Percentiles rank a stretch among this genome's conserved stretches.
Conservation (phyloP, 2,113 vertebrate species). For the Fregetta grallaria region DNA sequence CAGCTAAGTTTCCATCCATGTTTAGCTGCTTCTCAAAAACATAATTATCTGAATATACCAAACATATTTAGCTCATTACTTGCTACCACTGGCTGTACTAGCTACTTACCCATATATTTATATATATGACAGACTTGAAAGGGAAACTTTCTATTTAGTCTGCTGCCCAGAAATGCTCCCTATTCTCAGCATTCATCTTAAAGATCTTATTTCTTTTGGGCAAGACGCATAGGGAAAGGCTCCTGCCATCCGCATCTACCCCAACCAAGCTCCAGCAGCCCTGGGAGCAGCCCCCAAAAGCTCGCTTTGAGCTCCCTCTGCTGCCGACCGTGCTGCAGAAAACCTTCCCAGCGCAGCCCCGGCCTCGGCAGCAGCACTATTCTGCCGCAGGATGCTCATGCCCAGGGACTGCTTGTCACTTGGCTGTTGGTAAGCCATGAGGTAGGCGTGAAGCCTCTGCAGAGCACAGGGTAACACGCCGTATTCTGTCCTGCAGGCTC, state of each 20-base stretch:
- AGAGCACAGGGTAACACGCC: too few species aligned
- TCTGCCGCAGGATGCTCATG: fast-evolving
- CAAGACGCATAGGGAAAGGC: background rate
- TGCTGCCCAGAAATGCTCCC: background rate
- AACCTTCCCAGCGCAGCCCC: fast-evolving
- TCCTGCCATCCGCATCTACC: fast-evolving
- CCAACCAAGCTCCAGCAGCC: background rate
- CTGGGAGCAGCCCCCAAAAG: background rate
- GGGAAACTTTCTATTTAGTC: background rate
- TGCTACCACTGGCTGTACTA: background rate
- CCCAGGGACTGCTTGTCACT: fast-evolving
- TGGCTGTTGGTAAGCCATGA: fast-evolving
- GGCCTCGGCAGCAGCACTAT: fast-evolving
- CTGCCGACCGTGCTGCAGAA: background rate
- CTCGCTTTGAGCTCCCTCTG: constrained; percentile 53
- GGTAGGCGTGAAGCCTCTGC: background rate
- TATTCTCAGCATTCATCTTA: background rate
- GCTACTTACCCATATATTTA: background rate
- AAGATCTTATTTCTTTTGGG: background rate
- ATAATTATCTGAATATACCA: background rate
- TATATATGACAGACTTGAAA: background rate
- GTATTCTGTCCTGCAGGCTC: background rate
- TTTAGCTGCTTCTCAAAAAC: background rate
- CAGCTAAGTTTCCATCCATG: background rate
- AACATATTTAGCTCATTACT: background rate